Conservation (phyloP, 2,888 invertebrate genomes). For the Pollenia labialis region DNA sequence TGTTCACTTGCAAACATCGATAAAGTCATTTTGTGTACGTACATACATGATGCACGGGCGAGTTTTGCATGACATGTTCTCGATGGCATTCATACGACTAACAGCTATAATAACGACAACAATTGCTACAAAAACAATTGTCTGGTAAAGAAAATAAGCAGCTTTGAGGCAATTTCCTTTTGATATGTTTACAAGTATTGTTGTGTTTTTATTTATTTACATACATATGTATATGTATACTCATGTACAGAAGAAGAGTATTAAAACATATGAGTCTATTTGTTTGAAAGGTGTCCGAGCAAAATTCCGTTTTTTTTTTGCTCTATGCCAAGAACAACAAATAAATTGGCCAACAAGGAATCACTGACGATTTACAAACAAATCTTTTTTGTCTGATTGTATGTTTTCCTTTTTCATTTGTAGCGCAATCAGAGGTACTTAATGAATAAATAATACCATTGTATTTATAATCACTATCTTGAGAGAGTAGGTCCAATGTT, state of each 20-base stretch:
- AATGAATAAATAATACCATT: constrained; percentile 14
- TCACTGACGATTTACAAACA: constrained; percentile 14
- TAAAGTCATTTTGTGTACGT: constrained; percentile 22
- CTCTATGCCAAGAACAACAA: constrained; percentile 46
- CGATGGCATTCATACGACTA: background rate
- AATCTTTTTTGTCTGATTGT: background rate
- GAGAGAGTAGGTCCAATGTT: too few species aligned
- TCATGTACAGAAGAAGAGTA: too few species aligned
- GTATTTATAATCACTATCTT: background rate
- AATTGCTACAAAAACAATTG: constrained; percentile 12
- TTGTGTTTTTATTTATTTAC: background rate
- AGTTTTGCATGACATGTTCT: constrained; percentile 11
- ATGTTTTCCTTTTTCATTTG: background rate
- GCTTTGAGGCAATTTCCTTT: constrained; percentile 53
- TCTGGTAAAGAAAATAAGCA: constrained; percentile 38
- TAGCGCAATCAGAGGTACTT: background rate
- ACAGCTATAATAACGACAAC: background rate
- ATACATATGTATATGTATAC: too few species aligned
- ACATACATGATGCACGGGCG: background rate
- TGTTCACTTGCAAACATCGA: background rate
- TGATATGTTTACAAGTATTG: constrained; percentile 35
- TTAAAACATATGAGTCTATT: background rate
- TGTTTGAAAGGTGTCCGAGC: background rate
- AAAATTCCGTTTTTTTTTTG: constrained; percentile 10
- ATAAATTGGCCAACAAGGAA: constrained; percentile 65